These are phyloP conservation scores for Corythornis cristatus DNA, from an alignment of 2,113 vertebrate species.

Conservation along the genomic window DNA sequence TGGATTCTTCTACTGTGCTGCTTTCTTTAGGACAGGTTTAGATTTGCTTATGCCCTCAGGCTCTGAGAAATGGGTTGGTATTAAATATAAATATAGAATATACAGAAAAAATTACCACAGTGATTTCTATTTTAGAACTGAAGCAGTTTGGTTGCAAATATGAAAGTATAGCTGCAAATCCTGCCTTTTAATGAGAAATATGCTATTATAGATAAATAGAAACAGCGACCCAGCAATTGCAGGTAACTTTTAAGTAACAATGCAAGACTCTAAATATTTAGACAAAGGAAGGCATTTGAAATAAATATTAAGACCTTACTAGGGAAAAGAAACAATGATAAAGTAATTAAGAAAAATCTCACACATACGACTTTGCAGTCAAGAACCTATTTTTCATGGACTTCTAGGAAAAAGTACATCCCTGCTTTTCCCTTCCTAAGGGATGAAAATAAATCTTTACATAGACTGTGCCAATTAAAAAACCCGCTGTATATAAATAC, in stretches of 20 bases:
- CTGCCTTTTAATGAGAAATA: neutral
- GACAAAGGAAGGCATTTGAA: neutral
- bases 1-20: too few relatives aligned
- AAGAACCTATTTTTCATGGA: neutral
- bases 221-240: neutral
- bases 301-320: neutral
- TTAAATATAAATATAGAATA: neutral
- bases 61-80: too few relatives aligned
- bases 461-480: neutral
- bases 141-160: neutral
- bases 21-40: too few relatives aligned
- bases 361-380: neutral
- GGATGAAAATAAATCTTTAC: neutral
- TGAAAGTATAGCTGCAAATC: neutral
- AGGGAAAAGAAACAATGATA: neutral
- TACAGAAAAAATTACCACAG: neutral
- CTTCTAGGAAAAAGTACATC: neutral
- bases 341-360: neutral
- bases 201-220: neutral
- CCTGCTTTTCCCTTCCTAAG: neutral
- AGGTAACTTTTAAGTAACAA: neutral
- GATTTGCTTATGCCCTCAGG: too few relatives aligned
- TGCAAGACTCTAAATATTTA: neutral
- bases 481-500: fast-evolving
- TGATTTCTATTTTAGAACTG: neutral